phyloP scores from a whole-genome alignment of 2,888 invertebrate genomes.

The Diloba caeruleocephala region DNA sequence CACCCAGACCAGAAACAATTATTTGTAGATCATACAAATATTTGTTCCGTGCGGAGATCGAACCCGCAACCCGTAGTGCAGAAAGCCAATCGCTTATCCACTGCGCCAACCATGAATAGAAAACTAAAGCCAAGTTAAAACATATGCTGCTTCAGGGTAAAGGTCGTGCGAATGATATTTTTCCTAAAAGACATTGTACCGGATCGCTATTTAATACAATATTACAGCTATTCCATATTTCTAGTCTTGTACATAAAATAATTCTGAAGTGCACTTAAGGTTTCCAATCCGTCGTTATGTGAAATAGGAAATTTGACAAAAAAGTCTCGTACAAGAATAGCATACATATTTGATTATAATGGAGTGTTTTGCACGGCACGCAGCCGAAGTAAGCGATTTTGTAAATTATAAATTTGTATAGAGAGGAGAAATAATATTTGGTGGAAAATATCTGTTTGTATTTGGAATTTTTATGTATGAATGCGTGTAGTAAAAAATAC shows the following conservation, averaged over 20 bases:
- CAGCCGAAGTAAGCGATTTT: constrained; percentile 48
- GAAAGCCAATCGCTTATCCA: too few relatives aligned
- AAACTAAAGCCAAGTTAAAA: too few relatives aligned
- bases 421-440: constrained; percentile 20
- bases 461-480: not conserved
- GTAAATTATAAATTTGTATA: constrained; percentile 51
- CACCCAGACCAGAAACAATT: too few relatives aligned
- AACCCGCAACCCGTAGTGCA: too few relatives aligned
- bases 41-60: too few relatives aligned
- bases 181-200: too few relatives aligned
- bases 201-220: too few relatives aligned
- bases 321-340: constrained; percentile 14
- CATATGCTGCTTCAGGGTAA: too few relatives aligned
- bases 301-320: constrained; percentile 29
- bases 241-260: constrained; percentile 21
- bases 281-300: constrained; percentile 41
- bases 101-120: too few relatives aligned
- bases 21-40: too few relatives aligned
- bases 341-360: constrained; percentile 46
- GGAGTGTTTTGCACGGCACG: constrained; percentile 32
- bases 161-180: too few relatives aligned
- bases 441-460: not conserved
- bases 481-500: too few relatives aligned
- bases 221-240: constrained; percentile 9
- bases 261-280: constrained; percentile 36